Conservation (phyloP, 2,797 vertebrate species). For the Cyclura pinguis region DNA sequence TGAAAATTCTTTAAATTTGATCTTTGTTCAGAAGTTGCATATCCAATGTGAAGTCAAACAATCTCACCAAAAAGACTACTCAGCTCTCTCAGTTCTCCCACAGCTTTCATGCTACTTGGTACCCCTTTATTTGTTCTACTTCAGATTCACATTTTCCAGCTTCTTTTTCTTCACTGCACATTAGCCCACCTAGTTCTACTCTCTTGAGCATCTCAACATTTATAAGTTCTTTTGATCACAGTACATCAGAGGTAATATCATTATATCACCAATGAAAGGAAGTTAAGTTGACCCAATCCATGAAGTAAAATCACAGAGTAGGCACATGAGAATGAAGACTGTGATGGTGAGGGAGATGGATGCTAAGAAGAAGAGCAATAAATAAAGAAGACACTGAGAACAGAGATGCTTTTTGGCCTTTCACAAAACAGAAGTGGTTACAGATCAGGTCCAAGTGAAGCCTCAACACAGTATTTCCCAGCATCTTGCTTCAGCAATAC, state of each 20-base stretch:
- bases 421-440: background rate
- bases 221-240: too few species aligned
- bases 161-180: background rate
- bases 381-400: background rate
- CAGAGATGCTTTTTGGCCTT: background rate
- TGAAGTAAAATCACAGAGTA: background rate
- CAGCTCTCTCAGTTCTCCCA: background rate
- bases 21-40: background rate
- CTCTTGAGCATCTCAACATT: too few species aligned
- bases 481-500: rapidly evolving
- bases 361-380: background rate
- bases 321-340: background rate
- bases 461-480: background rate
- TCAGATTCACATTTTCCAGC: background rate
- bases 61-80: background rate
- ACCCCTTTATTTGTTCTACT: background rate
- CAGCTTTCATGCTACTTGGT: background rate
- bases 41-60: background rate
- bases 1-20: background rate
- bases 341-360: background rate
- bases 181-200: too few species aligned
- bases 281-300: too few species aligned
- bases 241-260: too few species aligned
- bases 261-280: too few species aligned
- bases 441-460: background rate